Evolutionary conservation across 2,797 vertebrate species (phyloP), one percentile per base, ranked within the genome.

Genomic region (Naso thynnoides): DNA sequence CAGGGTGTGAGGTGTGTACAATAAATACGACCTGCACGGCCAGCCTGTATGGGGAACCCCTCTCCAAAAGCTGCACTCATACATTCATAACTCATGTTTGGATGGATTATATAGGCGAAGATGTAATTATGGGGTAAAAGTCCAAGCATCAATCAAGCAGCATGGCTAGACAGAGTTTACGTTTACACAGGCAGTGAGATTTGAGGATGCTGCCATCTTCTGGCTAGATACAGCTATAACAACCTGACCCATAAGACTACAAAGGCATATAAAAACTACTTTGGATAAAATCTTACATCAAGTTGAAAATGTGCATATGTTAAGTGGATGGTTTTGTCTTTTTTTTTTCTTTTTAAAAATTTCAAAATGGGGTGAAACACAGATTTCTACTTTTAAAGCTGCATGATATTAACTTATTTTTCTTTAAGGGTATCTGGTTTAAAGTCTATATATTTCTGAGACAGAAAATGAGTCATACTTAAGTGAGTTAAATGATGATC

Each of bases 181-280:
- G 14, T 6, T 11, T 16, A 1, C 4, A 1, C 4, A 24, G 10
- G 33, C 33, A 36, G 1, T 36, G 59, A 76, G 59, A 45, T 38
- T 49, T 78, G 86, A 82, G 45, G 71, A 85, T 58, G 65, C 6
- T 44, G 80, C 85, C 91, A 82, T 84, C 91, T 88, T 11, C 41
- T 89, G 91, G 80, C 19, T 5, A 33, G 61, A 56, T 1, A 23
- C 1, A 2, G 19, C 5, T 18, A 71, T 10, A 29, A 14, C 58
- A 67, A 18, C 56, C 6, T n/a, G 7, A 13, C 3, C 1, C 21
- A 14, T 6, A 72, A 2, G 2, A 16, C 8, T 8, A 2, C 6
- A 19, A n/a, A 26, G 15, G 5, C 11, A 48, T 18, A 9, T 3
- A 23, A 26, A 26, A 39, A 33, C 26, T 7, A 10, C 56, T 54